Evolutionary conservation across 2,888 invertebrate genomes (phyloP), one percentile per base, ranked within the genome.

Genomic region (Meta bourneti): DNA sequence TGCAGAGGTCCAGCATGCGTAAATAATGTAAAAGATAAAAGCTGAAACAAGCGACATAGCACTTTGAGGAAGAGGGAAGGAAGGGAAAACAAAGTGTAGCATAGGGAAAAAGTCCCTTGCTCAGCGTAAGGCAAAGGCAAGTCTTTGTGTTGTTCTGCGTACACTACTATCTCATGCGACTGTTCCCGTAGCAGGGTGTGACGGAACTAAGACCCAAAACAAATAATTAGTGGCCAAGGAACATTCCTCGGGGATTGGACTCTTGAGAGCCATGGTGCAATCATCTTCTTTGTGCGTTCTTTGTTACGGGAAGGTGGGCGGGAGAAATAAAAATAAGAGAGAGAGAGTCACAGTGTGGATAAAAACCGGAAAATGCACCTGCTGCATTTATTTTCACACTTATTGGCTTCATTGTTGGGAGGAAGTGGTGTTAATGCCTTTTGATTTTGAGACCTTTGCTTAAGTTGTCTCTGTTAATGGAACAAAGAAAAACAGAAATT

Each of bases 11-110:
- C 49, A 48, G 69, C 70, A 7, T 81, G 71, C 83, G 52, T 83
- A 74, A 83, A 83, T 83, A 83, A 83, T 83, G 83, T 74, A 83
- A 83, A 83, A 83, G 74, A 83, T 74, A 83, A 83, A 74, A 83
- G 20, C 72, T 72, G 20, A 48, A 61, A 19, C 11, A 54, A 69
- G 69, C 48, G 19, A 70, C 13, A 34, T 49, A 70, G 20, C 48
- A 48, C 54, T 79, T 54, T 54, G 54, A 79, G 9, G 16, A 52
- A 74, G 6, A 52, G 6, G 2, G 6, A 19, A 51, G 70, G 9
- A 51, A 54, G 16, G 13, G 20, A 74, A 74, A 13, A 34, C n/a
- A 70, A 71, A 81, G 70, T 51, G 49, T 0, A 81, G 49, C n/a
- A 1, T 19, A 71, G 79, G 54, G 51, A 61, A 19, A 80, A 20